Evolutionary conservation across 2,797 vertebrate genomes (phyloP).

Genomic region (Todus mexicanus): DNA sequence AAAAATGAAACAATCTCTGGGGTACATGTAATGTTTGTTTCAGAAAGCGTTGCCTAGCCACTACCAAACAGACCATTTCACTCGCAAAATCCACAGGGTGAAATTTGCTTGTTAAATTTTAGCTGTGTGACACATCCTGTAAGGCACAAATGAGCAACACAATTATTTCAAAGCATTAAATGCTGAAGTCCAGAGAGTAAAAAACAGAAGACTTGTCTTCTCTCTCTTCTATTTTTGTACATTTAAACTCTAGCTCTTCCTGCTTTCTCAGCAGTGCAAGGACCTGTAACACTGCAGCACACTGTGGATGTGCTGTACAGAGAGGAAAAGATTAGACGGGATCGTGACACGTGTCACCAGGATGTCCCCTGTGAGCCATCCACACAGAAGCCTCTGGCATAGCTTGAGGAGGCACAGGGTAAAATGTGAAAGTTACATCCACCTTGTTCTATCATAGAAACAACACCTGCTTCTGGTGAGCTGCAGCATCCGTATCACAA

Average conservation of each 20-base stretch:
- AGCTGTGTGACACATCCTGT: not conserved
- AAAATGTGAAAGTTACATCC: not conserved
- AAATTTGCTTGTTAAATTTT: slow-evolving; percentile 10
- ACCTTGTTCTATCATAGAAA: not conserved
- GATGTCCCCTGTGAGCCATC: not conserved
- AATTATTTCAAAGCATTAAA: not conserved
- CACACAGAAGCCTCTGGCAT: not conserved
- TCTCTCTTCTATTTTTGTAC: not conserved
- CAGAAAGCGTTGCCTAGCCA: not conserved
- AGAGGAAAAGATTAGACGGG: not conserved
- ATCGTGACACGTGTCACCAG: not conserved
- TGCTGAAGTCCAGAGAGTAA: not conserved
- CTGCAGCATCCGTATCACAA: not conserved
- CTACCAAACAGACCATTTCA: not conserved
- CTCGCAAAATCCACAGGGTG: not conserved
- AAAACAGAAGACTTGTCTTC: not conserved
- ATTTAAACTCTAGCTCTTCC: not conserved
- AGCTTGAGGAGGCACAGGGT: not conserved
- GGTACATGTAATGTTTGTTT: not conserved
- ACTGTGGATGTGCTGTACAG: not conserved
- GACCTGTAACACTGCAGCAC: not conserved
- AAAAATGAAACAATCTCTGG: not conserved
- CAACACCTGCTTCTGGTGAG: not conserved
- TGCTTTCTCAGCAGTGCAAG: not conserved
- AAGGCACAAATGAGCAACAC: not conserved